These are phyloP conservation scores for Nomada hirtipes DNA, from an alignment of 2,888 invertebrate species.

Conservation along the genomic window DNA sequence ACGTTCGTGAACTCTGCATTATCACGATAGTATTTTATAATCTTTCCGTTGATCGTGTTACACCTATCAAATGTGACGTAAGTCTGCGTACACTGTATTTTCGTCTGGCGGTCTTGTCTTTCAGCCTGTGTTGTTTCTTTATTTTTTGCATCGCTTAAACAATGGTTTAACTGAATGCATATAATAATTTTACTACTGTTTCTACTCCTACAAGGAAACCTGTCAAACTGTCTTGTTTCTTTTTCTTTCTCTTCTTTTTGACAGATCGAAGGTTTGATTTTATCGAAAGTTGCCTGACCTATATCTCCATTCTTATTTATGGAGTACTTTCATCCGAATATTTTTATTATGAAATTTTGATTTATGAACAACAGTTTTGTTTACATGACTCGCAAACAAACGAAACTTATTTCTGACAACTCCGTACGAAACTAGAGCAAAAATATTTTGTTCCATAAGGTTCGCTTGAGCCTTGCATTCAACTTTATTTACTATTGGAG, in stretches of 20 bases:
- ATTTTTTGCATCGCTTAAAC: background rate
- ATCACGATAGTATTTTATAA: constrained; percentile 8
- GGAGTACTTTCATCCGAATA: background rate
- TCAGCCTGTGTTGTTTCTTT: background rate
- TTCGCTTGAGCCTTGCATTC: background rate
- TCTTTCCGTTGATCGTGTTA: background rate
- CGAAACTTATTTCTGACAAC: background rate
- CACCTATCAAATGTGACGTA: background rate
- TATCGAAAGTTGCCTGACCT: background rate
- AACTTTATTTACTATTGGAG: background rate
- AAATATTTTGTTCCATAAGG: background rate
- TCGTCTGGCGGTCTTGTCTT: background rate
- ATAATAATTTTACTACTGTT: background rate
- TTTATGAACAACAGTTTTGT: constrained; percentile 17
- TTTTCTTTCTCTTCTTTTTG: background rate
- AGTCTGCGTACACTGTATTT: constrained; percentile 9
- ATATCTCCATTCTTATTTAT: background rate
- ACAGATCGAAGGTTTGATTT: background rate
- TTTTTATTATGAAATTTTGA: background rate
- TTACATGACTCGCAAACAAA: constrained; percentile 15
- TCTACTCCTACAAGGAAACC: background rate
- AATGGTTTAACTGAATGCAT: background rate
- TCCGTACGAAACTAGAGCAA: background rate
- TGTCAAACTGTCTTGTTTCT: background rate
- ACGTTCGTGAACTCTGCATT: background rate